Percentiles rank a stretch among this genome's conserved stretches.
Evolutionary conservation across 2,888 invertebrate genomes (phyloP).

Genomic region (Gasteruption jaculator): DNA sequence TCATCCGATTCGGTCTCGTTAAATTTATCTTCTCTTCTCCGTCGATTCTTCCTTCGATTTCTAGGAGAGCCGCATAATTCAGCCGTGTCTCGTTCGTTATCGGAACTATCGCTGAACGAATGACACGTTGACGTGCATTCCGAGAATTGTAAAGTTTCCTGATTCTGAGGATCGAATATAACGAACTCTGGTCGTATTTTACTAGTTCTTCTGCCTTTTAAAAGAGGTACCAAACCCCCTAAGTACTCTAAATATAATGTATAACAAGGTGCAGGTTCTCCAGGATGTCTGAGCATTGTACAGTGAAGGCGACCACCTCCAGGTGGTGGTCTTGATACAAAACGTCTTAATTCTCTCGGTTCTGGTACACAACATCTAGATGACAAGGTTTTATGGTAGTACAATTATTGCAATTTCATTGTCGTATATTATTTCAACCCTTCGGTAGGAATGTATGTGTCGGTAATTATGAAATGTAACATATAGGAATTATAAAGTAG

Average conservation of each 20-base stretch:
- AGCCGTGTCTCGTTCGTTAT: constrained; percentile 56
- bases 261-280: constrained; percentile 79
- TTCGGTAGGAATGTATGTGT: no score
- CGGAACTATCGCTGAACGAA: constrained; percentile 57
- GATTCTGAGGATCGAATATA: constrained; percentile 88
- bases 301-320: constrained; percentile 87
- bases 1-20: constrained; percentile 59
- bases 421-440: no score
- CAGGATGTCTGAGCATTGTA: constrained; percentile 93
- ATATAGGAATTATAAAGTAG: no score
- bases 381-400: no score
- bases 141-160: constrained; percentile 56
- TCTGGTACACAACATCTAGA: constrained; percentile 93
- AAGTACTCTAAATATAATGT: constrained; percentile 91
- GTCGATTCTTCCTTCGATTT: constrained; percentile 63
- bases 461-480: no score
- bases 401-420: no score
- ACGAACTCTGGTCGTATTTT: constrained; percentile 98
- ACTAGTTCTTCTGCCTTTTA: constrained; percentile 93
- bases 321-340: constrained; percentile 88
- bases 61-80: constrained; percentile 77
- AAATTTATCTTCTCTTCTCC: constrained; percentile 53
- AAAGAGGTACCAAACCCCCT: constrained; percentile 91
- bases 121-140: constrained; percentile 40
- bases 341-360: constrained; percentile 78